Evolutionary conservation across 1,140 invertebrate genomes (phyloP).

Genomic region (Caenorhabditis brenneri): DNA sequence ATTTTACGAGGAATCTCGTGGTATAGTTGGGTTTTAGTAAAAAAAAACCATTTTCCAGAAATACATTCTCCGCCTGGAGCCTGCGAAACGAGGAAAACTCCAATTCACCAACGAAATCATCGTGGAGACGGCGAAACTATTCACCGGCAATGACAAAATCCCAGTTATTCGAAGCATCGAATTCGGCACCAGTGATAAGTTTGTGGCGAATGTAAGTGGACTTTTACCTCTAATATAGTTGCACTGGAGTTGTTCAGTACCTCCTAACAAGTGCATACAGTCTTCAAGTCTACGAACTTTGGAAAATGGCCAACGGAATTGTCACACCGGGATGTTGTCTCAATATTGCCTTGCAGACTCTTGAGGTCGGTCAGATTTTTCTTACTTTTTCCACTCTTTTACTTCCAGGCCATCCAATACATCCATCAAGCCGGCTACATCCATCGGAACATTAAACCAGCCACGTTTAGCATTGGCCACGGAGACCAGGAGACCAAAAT

Average conservation of each 20-base stretch:
- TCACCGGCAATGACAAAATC: not conserved
- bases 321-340: not conserved
- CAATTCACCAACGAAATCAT: not conserved
- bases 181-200: not conserved
- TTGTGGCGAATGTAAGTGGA: not conserved
- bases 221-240: not conserved
- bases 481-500: not conserved
- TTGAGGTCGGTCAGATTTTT: not conserved
- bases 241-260: not conserved
- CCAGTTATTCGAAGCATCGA: not conserved
- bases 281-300: not conserved
- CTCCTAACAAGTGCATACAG: not conserved
- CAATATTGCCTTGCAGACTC: not conserved
- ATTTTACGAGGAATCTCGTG: no score
- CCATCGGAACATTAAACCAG: slow-evolving; percentile 19
- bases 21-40: no score
- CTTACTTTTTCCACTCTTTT: no score
- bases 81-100: not conserved
- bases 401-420: not conserved
- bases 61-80: not conserved
- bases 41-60: not conserved
- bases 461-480: not conserved
- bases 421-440: slow-evolving; percentile 7
- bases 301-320: not conserved
- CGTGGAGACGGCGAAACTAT: not conserved